A percentile compares a stretch with the other conserved stretches of the same genome.
These are phyloP conservation scores for Bovichtus diacanthus DNA, from an alignment of 2,797 vertebrate genomes.

Conservation along the genomic window DNA sequence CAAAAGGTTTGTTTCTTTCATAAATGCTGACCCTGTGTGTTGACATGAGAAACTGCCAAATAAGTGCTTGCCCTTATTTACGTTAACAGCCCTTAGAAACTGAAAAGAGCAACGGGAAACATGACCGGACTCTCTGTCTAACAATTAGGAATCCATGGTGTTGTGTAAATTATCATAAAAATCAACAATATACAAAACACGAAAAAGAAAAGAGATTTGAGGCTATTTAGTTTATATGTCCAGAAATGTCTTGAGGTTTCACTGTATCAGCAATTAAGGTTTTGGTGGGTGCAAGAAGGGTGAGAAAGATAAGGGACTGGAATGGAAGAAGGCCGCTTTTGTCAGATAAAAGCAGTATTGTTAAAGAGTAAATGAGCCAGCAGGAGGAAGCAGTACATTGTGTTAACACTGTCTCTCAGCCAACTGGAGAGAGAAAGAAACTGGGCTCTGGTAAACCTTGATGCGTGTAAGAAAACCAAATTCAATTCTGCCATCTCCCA, in stretches of 20 bases:
- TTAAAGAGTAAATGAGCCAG: conserved; percentile 29
- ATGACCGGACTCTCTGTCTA: not conserved
- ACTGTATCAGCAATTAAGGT: not conserved
- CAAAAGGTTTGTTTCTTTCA: conserved; percentile 33
- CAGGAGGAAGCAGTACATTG: conserved; percentile 38
- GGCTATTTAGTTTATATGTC: not conserved
- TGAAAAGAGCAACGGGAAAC: not conserved
- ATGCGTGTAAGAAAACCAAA: not conserved
- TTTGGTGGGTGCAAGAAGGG: not conserved
- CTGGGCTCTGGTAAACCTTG: not conserved
- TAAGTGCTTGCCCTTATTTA: conserved; percentile 55
- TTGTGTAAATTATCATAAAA: not conserved
- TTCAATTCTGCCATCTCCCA: not conserved
- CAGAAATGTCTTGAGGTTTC: not conserved
- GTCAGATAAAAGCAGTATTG: not conserved
- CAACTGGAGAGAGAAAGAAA: not conserved
- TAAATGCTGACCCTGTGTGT: conserved; percentile 39
- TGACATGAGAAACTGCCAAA: conserved; percentile 42
- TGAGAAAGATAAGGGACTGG: not conserved
- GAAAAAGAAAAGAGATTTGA: not conserved
- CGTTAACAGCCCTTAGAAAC: conserved; percentile 7
- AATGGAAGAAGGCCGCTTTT: not conserved
- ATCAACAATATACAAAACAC: not conserved
- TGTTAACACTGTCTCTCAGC: conserved; percentile 1
- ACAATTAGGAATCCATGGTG: not conserved